Conservation (phyloP, 2,113 vertebrate genomes). For the Tringa solitaria region DNA sequence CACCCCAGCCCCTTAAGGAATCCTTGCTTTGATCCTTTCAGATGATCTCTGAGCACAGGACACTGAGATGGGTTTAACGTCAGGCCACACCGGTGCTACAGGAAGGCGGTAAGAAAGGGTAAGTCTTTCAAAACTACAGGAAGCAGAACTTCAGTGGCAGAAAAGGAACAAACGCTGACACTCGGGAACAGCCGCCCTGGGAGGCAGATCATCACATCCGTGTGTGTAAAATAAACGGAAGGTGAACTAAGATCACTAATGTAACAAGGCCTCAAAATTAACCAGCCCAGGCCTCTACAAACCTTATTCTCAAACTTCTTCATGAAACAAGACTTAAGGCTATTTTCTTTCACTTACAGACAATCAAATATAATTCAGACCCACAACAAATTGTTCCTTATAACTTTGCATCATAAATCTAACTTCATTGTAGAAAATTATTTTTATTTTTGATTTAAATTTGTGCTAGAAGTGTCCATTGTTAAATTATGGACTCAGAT, state of each 20-base stretch:
- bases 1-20: background rate
- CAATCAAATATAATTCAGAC: background rate
- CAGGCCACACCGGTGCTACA: too few relatives aligned
- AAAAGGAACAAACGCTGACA: background rate
- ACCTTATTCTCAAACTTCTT: background rate
- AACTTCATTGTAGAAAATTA: constrained; percentile 11
- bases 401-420: background rate
- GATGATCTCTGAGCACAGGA: background rate
- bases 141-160: background rate
- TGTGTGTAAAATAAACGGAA: background rate
- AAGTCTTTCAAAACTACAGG: background rate
- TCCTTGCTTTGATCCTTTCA: background rate
- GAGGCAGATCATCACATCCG: background rate
- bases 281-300: background rate
- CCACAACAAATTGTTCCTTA: background rate
- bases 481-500: background rate
- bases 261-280: background rate
- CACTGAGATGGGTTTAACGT: fast-evolving
- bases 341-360: background rate
- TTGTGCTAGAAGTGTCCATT: background rate
- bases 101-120: background rate
- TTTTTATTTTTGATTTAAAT: background rate
- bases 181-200: fast-evolving
- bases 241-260: background rate
- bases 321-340: background rate